A percentile compares a stretch with the other conserved stretches of the same genome.
Evolutionary conservation across 2,888 invertebrate genomes (phyloP).

Genomic region (Macaria liturata): DNA sequence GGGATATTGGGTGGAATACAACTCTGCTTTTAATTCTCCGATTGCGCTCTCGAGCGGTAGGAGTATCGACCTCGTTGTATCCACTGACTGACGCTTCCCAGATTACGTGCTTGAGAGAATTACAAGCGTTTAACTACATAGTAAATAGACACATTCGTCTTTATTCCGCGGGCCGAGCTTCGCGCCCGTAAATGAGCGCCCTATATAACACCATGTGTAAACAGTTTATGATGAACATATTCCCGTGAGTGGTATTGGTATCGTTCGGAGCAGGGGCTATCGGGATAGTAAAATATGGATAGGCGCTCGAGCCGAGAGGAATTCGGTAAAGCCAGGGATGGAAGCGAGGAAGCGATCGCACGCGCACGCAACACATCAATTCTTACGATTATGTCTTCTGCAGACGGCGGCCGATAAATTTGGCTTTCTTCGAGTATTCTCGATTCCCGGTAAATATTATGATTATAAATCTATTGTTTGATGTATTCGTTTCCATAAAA

Average conservation of each 20-base stretch:
- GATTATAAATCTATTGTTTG: conserved; percentile 22
- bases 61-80: conserved; percentile 15
- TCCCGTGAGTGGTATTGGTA: conserved; percentile 22
- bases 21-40: conserved; percentile 9
- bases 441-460: conserved; percentile 21
- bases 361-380: conserved; percentile 12
- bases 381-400: conserved; percentile 19
- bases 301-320: conserved; percentile 14
- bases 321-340: conserved; percentile 16
- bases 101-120: conserved; percentile 25
- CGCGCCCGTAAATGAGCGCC: conserved; percentile 6
- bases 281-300: conserved; percentile 21
- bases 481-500: conserved; percentile 21
- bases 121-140: conserved; percentile 17
- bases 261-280: conserved; percentile 20
- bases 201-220: conserved; percentile 16
- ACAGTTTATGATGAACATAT: conserved; percentile 29
- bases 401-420: conserved; percentile 17
- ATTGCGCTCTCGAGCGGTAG: conserved; percentile 10
- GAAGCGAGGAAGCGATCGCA: conserved; percentile 7
- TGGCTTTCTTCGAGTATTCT: conserved; percentile 16
- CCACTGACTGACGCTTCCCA: conserved; percentile 14
- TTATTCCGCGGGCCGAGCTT: conserved; percentile 15
- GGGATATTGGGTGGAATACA: conserved; percentile 9
- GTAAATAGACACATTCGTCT: conserved; percentile 17